Conservation (phyloP, 2,888 invertebrate genomes). For the Lithosia quadra region DNA sequence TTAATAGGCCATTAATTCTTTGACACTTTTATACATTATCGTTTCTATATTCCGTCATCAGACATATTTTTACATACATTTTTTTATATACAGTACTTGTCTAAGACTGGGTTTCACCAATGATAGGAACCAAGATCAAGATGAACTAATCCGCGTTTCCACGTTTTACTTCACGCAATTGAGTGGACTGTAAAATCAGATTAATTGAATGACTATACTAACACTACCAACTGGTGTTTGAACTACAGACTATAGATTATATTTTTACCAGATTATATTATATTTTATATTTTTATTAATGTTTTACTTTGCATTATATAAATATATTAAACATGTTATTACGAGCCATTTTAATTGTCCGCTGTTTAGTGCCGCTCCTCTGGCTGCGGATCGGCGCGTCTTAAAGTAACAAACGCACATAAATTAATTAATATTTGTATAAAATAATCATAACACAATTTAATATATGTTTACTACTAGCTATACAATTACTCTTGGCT, state of each 20-base stretch:
- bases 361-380: background rate
- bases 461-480: conserved; percentile 15
- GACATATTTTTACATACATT: background rate
- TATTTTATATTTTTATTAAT: background rate
- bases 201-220: background rate
- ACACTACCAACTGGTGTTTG: background rate
- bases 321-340: background rate
- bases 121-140: background rate
- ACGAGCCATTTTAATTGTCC: conserved; percentile 4
- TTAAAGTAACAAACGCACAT: conserved; percentile 12
- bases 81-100: background rate
- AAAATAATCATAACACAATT: conserved; percentile 13
- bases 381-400: background rate
- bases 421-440: conserved; percentile 14
- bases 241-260: background rate
- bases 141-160: background rate
- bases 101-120: too few species aligned
- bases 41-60: background rate
- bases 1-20: too few species aligned
- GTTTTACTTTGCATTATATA: conserved; percentile 3
- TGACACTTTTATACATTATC: too few species aligned
- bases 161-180: background rate
- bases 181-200: background rate
- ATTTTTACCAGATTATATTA: background rate
- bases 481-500: conserved; percentile 10